These are phyloP conservation scores for Sciurus niger DNA, from an alignment of 2,113 vertebrate species.

Conservation along the genomic window DNA sequence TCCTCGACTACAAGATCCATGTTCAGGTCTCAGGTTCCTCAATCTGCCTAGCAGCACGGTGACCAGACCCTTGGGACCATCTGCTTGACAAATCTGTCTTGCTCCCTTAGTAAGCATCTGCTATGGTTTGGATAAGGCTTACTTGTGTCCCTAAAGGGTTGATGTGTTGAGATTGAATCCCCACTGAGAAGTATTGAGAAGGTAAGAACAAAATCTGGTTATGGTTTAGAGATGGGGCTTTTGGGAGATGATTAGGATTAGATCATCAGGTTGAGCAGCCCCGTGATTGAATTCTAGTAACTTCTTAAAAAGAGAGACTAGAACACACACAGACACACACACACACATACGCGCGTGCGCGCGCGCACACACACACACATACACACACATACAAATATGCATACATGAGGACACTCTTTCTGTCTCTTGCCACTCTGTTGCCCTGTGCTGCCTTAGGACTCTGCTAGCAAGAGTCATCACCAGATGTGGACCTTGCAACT, in stretches of 20 bases:
- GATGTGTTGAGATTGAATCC: background rate
- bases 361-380: background rate
- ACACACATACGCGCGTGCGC: background rate
- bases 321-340: background rate
- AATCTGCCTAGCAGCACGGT: background rate
- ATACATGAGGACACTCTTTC: background rate
- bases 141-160: background rate
- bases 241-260: background rate
- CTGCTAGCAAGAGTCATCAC: background rate
- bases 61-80: too few species aligned
- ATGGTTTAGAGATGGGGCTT: background rate
- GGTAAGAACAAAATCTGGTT: background rate
- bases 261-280: background rate
- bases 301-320: background rate
- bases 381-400: too few species aligned
- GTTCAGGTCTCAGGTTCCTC: background rate
- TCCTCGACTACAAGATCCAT: background rate
- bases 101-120: rapidly evolving
- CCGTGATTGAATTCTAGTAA: background rate
- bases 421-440: background rate
- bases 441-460: background rate
- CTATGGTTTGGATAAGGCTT: background rate
- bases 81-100: background rate
- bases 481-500: background rate
- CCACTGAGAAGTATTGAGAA: background rate